Evolutionary conservation across 2,797 vertebrate genomes (phyloP).

Genomic region (Emydoidea blandingii): DNA sequence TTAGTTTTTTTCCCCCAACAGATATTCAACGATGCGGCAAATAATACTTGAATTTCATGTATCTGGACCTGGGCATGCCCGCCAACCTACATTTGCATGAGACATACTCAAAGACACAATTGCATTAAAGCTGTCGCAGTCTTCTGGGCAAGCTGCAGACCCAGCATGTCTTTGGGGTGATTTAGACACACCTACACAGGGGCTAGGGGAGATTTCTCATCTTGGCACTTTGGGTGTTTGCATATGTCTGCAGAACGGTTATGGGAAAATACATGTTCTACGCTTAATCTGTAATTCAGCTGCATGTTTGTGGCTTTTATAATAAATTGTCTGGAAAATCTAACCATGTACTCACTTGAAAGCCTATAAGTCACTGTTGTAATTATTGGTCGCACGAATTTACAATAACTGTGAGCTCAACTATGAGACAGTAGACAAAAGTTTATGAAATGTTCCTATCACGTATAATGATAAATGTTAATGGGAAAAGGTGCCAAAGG

Average conservation of each 20-base stretch:
- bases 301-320: neutral
- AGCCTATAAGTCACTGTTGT: neutral
- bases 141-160: neutral
- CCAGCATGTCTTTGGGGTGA: neutral
- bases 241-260: neutral
- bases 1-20: neutral
- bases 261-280: accelerated
- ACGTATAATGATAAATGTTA: too few species aligned
- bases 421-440: too few species aligned
- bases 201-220: neutral
- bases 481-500: too few species aligned
- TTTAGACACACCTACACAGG: accelerated
- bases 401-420: too few species aligned
- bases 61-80: conserved; percentile 12
- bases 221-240: neutral
- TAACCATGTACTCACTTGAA: neutral
- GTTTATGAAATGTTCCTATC: too few species aligned
- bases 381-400: too few species aligned
- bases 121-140: neutral
- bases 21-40: conserved; percentile 27
- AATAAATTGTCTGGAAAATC: neutral
- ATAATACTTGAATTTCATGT: neutral
- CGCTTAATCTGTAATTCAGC: neutral
- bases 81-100: neutral
- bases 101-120: neutral